phyloP scores from a whole-genome alignment of 1,140 invertebrate genomes.

The Drosophila nannoptera region DNA sequence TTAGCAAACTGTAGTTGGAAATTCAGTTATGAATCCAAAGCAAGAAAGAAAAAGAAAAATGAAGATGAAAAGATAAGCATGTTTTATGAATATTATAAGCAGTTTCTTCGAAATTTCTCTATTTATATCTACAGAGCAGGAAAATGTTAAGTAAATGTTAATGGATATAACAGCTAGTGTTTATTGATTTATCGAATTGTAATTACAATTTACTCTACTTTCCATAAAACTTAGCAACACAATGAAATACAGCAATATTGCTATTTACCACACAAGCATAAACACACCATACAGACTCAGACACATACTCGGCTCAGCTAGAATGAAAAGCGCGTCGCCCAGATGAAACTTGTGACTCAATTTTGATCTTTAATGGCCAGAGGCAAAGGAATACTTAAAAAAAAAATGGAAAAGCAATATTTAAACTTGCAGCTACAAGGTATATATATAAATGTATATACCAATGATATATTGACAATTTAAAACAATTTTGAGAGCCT shows the following conservation, averaged over 20 bases:
- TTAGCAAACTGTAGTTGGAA: slow-evolving; percentile 45
- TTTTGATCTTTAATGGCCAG: slow-evolving; percentile 2
- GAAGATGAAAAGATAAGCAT: background rate
- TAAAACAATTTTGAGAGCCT: slow-evolving; percentile 39
- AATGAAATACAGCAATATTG: background rate
- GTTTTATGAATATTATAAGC: background rate
- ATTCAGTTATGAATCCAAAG: slow-evolving; percentile 25
- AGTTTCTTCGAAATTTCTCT: background rate
- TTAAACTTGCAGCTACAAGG: slow-evolving; percentile 25
- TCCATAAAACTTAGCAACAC: background rate
- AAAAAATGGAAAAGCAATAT: slow-evolving; percentile 39
- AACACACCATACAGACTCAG: slow-evolving; percentile 18
- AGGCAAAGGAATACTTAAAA: background rate
- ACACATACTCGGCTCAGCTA: slow-evolving; percentile 28
- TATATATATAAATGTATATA: slow-evolving; percentile 10
- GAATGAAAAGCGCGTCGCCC: slow-evolving; percentile 32
- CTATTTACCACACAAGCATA: background rate
- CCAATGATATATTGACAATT: slow-evolving; percentile 18
- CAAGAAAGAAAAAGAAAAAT: too few species aligned
- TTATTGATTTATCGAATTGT: slow-evolving; percentile 24
- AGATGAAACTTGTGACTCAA: slow-evolving; percentile 36
- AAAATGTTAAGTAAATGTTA: slow-evolving; percentile 25
- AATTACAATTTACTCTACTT: slow-evolving; percentile 10
- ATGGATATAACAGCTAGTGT: background rate
- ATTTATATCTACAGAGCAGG: background rate